Conservation (phyloP, 1,140 invertebrate genomes). For the Sycophaga agraensis region DNA sequence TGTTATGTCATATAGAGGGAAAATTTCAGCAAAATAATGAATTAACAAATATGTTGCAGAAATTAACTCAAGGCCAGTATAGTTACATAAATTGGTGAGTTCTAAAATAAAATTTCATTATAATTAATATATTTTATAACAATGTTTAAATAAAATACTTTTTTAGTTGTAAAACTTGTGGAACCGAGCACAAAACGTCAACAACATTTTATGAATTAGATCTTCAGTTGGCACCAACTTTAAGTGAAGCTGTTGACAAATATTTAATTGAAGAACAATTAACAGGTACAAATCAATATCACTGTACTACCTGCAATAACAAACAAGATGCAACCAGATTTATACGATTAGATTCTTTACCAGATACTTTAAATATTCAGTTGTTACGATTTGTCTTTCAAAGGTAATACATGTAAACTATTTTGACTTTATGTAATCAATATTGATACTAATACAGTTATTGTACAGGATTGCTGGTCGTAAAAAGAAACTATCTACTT, state of each 20-base stretch:
- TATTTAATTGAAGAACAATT: slow-evolving; percentile 68
- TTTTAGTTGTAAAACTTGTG: slow-evolving; percentile 64
- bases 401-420: slow-evolving; percentile 50
- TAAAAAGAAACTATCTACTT: slow-evolving; percentile 71
- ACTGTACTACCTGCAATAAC: slow-evolving; percentile 63
- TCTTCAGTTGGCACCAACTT: slow-evolving; percentile 64
- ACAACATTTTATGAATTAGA: slow-evolving; percentile 71
- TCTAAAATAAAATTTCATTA: no score
- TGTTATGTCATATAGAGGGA: slow-evolving; percentile 65
- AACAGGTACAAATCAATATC: slow-evolving; percentile 69
- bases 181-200: slow-evolving; percentile 60
- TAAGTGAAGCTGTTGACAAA: slow-evolving; percentile 66
- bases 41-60: slow-evolving; percentile 61
- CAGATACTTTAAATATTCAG: slow-evolving; percentile 74
- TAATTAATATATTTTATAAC: not conserved
- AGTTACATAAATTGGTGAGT: slow-evolving; percentile 66
- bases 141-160: slow-evolving; percentile 14
- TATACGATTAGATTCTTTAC: slow-evolving; percentile 63
- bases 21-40: slow-evolving; percentile 56
- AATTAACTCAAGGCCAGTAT: slow-evolving; percentile 67
- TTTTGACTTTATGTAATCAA: slow-evolving; percentile 14
- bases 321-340: slow-evolving; percentile 67
- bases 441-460: not conserved
- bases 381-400: slow-evolving; percentile 71
- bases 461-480: slow-evolving; percentile 61